Evolutionary conservation across 2,888 invertebrate genomes (phyloP), one percentile per base, ranked within the genome.

Genomic region (Cryptus armator): DNA sequence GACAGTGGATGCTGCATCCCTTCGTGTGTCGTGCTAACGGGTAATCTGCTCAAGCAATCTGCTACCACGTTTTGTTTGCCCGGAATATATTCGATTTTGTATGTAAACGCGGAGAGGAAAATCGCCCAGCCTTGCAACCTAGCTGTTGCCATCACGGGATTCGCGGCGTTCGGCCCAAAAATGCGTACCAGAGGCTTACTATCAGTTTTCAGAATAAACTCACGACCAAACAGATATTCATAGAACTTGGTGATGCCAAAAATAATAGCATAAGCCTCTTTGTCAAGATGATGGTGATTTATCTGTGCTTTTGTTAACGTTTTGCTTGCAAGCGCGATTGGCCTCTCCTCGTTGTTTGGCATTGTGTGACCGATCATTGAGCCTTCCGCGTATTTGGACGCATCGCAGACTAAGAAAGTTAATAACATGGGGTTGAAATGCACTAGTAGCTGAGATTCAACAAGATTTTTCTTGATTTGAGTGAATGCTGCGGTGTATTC

Each of bases 201-300:
- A 75, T 91, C 90, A 10, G 84, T 88, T 74, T 83, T 44, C 44
- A 90, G 29, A 7, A 29, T 67, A 68, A 90, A 89, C 32, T 79
- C 51, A 14, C 85, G 19, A 5, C 94, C 94, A 86, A 89, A 93
- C 2, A 94, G 64, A 85, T 92, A 94, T 32, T 92, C 88, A 86
- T 93, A 91, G 87, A 94, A 94, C 86, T 92, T 19, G 5, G 19
- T 10, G 86, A 2, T 72, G 14, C 32, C 10, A 24, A 37, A 62
- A 48, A 75, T 14, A 14, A 75, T 10, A 3, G 72, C 14, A 16
- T 59, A 37, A 1, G 48, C 75, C n/a, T 75, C 75, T 37, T 75
- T 75, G 14, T 75, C 64, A 9, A 10, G 46, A 48, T 59, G 70
- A 16, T 91, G 92, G 88, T 91, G 68, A 10, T 24, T 51, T 66